Base-by-base conservation (phyloP, 1,140 invertebrate genomes). In the Spodoptera frugiperda region DNA sequence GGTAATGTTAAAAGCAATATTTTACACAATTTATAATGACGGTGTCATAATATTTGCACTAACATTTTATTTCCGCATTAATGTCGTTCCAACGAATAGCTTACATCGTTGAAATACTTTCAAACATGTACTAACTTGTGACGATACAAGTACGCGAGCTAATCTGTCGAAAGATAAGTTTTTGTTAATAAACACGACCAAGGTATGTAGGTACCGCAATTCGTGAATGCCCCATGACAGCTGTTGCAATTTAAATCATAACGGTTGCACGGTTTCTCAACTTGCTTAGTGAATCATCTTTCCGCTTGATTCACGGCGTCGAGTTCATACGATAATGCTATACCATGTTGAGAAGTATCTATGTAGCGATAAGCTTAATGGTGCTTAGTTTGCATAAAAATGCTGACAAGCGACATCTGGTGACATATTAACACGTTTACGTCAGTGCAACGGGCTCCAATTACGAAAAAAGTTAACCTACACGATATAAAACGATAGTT, bases 211-310 rank as follows among this genome's bases (percentile, higher is more conserved):
- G 85, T 91, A 91, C 89, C 89, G 89, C 89, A 91, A 91, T 86
- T 86, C 84, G 86, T 85, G 86, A 84, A 82, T 88, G 83, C 83
- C 87, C 71, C 82, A 80, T 89, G 87, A 87, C 89, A 90, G 86
- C 88, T 89, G 89, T 88, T 86, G 84, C 88, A 88, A 91, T 92
- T 92, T 89, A 90, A 91, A 92, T 90, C 87, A 90, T 93, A 93
- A 93, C 91, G 89, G 90, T 92, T 90, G 85, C 78, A 81, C 77
- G 83, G 85, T 84, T 89, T 91, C 89, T 91, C 87, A 86, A 84
- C 84, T 86, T 86, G 84, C 78, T 73, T 83, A 83, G 83, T 93
- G 91, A 93, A 84, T 93, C 91, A 93, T 90, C 88, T 91, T 91
- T 92, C 89, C 90, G 91, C 87, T 84, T 87, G 88, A 91, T 89